Evolutionary conservation across 1,140 invertebrate genomes (phyloP).

Genomic region (Leptopilina clavipes): DNA sequence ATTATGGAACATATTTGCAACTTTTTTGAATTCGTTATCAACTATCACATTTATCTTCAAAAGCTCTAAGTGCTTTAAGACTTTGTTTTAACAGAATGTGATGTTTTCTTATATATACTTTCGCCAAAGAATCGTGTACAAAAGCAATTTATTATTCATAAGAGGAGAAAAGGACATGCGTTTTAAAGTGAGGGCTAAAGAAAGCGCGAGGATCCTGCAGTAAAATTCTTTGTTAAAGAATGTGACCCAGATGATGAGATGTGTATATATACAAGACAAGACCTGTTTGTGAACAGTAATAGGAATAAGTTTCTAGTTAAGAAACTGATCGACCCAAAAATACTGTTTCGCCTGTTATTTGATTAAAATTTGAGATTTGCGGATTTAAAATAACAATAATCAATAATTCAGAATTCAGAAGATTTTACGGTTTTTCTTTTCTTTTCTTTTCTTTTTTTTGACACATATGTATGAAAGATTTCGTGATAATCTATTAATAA

Average conservation of each 20-base stretch:
- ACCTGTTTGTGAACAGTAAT: not conserved
- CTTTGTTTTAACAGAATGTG: too few relatives aligned
- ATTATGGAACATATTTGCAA: too few relatives aligned
- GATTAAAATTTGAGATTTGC: too few relatives aligned
- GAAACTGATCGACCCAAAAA: slow-evolving; percentile 21
- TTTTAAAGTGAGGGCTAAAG: slow-evolving; percentile 24
- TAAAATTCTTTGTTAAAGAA: slow-evolving; percentile 22
- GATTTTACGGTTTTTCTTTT: too few relatives aligned
- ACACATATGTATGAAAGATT: too few relatives aligned
- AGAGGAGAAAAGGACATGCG: slow-evolving; percentile 17
- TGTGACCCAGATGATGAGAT: slow-evolving; percentile 34
- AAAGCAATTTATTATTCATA: slow-evolving; percentile 13
- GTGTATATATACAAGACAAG: slow-evolving; percentile 8
- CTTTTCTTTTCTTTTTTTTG: too few relatives aligned
- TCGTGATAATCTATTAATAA: not conserved
- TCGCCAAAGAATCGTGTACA: slow-evolving; percentile 8
- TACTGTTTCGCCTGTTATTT: not conserved
- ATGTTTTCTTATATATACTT: too few relatives aligned
- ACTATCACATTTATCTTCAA: too few relatives aligned
- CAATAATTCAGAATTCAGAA: too few relatives aligned
- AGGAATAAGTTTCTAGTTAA: slow-evolving; percentile 30
- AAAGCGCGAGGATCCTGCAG: slow-evolving; percentile 34
- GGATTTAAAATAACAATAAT: too few relatives aligned
- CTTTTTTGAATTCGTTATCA: too few relatives aligned
- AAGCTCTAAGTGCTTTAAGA: too few relatives aligned